phyloP scores from a whole-genome alignment of 1,140 invertebrate genomes.

The Elysia chlorotica region DNA sequence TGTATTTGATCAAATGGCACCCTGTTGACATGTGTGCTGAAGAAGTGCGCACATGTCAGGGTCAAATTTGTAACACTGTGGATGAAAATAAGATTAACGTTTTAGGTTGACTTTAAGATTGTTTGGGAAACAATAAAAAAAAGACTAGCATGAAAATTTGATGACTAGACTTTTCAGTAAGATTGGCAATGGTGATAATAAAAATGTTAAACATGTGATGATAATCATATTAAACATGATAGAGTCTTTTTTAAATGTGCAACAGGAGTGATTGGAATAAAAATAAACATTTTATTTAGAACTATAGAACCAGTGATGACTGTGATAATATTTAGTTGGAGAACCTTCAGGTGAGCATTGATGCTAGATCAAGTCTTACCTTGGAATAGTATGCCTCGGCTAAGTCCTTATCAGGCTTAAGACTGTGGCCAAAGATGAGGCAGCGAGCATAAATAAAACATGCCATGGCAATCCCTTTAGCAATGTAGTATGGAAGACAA shows the following conservation, averaged over 20 bases:
- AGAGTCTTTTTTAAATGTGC: not conserved
- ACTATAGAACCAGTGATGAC: not conserved
- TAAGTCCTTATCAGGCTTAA: constrained; percentile 41
- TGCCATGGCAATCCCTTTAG: constrained; percentile 57
- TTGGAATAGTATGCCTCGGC: constrained; percentile 57
- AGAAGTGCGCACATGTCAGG: constrained; percentile 52
- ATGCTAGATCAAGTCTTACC: constrained; percentile 41
- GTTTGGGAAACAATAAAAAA: not conserved
- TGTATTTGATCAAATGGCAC: too few species aligned
- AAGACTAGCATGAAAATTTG: not conserved
- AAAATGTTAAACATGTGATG: not conserved
- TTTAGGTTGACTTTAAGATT: not conserved
- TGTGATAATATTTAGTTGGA: not conserved
- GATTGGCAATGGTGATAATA: not conserved
- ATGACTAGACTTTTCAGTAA: not conserved
- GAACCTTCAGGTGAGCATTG: not conserved
- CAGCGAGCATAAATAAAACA: constrained; percentile 61
- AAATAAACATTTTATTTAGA: not conserved
- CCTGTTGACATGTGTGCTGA: constrained; percentile 55
- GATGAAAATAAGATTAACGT: constrained; percentile 21
- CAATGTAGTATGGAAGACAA: constrained; percentile 53
- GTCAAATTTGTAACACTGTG: constrained; percentile 56
- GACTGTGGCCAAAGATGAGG: constrained; percentile 49
- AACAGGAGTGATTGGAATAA: not conserved
- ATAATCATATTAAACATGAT: not conserved